Conservation (phyloP, 2,888 invertebrate genomes). For the Thymelicus acteon region DNA sequence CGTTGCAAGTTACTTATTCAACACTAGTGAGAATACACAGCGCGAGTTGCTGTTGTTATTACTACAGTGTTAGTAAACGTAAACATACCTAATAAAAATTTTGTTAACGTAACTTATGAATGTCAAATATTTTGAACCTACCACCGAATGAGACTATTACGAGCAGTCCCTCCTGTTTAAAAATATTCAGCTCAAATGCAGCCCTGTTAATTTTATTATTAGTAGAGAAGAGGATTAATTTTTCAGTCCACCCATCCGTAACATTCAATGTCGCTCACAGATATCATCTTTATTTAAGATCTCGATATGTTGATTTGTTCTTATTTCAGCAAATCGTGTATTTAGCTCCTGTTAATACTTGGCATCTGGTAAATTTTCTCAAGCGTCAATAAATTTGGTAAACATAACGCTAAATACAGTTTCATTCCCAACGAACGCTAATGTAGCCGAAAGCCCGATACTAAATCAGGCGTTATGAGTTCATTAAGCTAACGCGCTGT, state of each 20-base stretch:
- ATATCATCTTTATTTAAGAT: not conserved
- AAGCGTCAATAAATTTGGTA: conserved; percentile 35
- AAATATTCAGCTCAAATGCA: no score
- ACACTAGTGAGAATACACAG: conserved; percentile 1
- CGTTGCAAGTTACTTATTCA: conserved; percentile 8
- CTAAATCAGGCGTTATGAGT: conserved; percentile 68
- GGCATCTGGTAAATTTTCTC: conserved; percentile 7
- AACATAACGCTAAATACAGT: conserved; percentile 44
- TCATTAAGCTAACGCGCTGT: conserved; percentile 62
- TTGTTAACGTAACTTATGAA: no score
- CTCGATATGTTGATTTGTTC: not conserved
- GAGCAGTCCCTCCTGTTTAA: no score
- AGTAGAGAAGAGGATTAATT: no score
- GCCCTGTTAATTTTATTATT: no score
- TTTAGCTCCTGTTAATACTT: not conserved
- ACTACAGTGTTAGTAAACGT: no score
- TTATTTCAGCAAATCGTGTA: not conserved
- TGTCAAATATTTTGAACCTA: no score
- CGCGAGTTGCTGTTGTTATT: no score
- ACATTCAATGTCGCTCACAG: not conserved
- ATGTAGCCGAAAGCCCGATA: conserved; percentile 56
- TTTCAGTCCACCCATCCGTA: not conserved
- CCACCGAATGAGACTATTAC: no score
- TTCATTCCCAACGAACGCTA: conserved; percentile 47
- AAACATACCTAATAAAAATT: no score